Evolutionary conservation across 1,140 invertebrate genomes (phyloP).

Genomic region (Calycopis cecrops): DNA sequence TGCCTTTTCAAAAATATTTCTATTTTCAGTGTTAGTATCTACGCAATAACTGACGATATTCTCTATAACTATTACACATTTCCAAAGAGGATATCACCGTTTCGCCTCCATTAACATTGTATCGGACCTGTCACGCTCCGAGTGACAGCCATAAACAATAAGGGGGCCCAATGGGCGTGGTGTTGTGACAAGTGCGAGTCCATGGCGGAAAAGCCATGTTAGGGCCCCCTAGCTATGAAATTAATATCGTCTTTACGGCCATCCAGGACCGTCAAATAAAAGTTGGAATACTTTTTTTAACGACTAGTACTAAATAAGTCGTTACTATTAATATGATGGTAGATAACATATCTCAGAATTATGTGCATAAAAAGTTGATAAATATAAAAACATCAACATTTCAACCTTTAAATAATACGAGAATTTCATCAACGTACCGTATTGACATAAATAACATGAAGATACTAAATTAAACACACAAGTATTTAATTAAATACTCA

Average conservation of each 20-base stretch:
- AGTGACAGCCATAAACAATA: conserved; percentile 32
- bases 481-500: no score
- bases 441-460: no score
- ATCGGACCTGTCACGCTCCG: background rate
- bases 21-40: background rate
- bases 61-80: background rate
- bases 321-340: no score
- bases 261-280: background rate
- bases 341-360: no score
- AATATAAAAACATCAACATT: no score
- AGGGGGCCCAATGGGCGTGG: conserved; percentile 43
- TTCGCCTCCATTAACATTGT: conserved; percentile 3
- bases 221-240: conserved; percentile 19
- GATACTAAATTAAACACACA: no score
- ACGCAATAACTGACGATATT: conserved; percentile 3
- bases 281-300: no score
- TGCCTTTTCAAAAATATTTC: no score
- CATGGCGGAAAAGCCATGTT: conserved; percentile 56
- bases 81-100: conserved; percentile 1
- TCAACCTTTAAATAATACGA: no score
- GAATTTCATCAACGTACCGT: no score
- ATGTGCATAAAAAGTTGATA: no score
- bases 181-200: conserved; percentile 50
- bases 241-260: conserved; percentile 5
- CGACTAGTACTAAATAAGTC: no score